Base-by-base conservation (phyloP, 2,797 vertebrate genomes). In the Catostomus latipinnis region DNA sequence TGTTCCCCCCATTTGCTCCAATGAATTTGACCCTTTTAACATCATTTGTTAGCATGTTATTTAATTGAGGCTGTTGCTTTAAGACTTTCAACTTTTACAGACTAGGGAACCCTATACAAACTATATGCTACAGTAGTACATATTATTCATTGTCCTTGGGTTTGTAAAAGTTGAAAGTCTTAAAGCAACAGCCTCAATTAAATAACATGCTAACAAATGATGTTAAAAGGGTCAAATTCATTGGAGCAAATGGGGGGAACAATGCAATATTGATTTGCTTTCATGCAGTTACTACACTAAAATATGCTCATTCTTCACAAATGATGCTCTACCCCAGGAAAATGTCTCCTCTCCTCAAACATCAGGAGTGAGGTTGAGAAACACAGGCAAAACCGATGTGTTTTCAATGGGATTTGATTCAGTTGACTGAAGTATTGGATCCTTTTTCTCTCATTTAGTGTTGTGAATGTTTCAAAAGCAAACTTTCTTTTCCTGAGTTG, bases 401-500 rank as follows among this genome's bases (percentile, higher is more conserved):
- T 34, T 34, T 66, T 67, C 66, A 18, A 13, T 65, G 66, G 80
- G 78, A 85, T 65, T 85, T 76, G 81, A 76, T 66, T 74, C 74
- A 45, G 46, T 54, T 84, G 76, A 79, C 34, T 56, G 73, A 78
- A 65, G 22, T 7, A 46, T 71, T 54, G 7, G 63, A 52, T 46
- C 71, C n/a, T 11, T 68, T 83, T 82, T 74, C 54, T 53, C 81
- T 68, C 79, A 65, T 56, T 66, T 70, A 54, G 34, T 61, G 56
- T 69, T 76, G 76, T 87, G 74, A 84, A 83, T 82, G 79, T 78
- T 82, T 71, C 75, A 82, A 81, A 80, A 82, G 56, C 81, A 81
- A 84, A 84, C 84, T 83, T 81, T 71, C 76, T 81, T 87, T 87
- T 63, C 74, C 76, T 46, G 71, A 83, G 83, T 81, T 76, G 13